Percentiles rank a stretch among this genome's conserved stretches.
These are phyloP conservation scores for Leucophenga varia DNA, from an alignment of 1,140 invertebrate genomes.

Conservation along the genomic window DNA sequence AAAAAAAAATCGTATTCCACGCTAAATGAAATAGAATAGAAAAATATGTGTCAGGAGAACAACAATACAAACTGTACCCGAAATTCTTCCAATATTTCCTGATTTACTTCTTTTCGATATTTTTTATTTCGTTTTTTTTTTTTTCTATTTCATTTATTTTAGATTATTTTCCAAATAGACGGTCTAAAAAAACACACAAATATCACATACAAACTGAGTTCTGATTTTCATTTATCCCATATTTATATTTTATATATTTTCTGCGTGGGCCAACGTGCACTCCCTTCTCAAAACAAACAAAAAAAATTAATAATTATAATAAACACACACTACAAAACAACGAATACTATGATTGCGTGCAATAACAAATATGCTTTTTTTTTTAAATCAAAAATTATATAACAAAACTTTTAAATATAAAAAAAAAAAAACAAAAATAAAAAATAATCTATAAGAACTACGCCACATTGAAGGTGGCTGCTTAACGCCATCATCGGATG, in stretches of 20 bases:
- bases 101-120: conserved; percentile 4
- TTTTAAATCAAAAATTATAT: neutral
- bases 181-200: conserved; percentile 51
- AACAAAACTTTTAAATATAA: neutral
- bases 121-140: conserved; percentile 11
- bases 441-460: conserved; percentile 29
- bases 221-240: conserved; percentile 10
- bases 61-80: too few species aligned
- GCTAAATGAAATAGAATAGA: too few species aligned
- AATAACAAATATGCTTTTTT: too few species aligned
- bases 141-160: conserved; percentile 31
- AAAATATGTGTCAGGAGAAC: too few species aligned
- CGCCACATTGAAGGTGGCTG: conserved; percentile 51
- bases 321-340: conserved; percentile 5
- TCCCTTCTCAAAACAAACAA: neutral
- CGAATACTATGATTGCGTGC: too few species aligned
- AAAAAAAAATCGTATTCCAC: too few species aligned
- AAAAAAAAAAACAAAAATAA: conserved; percentile 13
- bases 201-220: conserved; percentile 49
- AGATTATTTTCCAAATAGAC: conserved; percentile 55
- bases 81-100: too few species aligned
- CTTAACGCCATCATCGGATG: conserved; percentile 34
- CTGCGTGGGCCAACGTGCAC: neutral
- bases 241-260: conserved; percentile 12
- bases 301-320: neutral